Evolutionary conservation across 2,113 vertebrate species (phyloP), one percentile per base, ranked within the genome.

Genomic region (Plestiodon gilberti): DNA sequence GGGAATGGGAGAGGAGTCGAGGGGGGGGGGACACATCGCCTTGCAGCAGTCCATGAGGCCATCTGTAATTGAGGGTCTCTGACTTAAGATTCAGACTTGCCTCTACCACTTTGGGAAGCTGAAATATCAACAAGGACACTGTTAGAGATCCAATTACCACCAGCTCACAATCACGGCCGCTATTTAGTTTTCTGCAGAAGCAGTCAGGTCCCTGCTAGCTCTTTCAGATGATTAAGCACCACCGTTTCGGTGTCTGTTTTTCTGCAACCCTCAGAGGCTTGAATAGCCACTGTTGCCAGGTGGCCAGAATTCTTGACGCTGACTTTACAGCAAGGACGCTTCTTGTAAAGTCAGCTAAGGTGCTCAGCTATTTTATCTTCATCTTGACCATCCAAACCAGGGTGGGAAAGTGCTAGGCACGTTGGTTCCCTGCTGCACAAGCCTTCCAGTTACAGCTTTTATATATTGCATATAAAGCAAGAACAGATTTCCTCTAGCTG

Each of bases 401-500:
- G 13, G 13, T 18, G 14, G 13, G 18, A 28, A 43, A 6, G 33
- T 64, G 15, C 38, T 80, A 9, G 7, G 14, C 28, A 13, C 25
- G 23, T 43, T 43, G 17, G 2, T 61, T 74, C 57, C 20, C 70
- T 22, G 14, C 59, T 64, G 90, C 79, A 90, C 85, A 38, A 87
- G 89, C 70, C 83, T 69, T 69, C 91, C 91, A 89, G 78, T 91
- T 93, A 86, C 4, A 81, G 90, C 2, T 77, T 57, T 77, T 52
- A 57, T 20, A 10, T 57, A 57, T 33, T 17, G 17, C 83, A 52
- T 0, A 0, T 81, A 87, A 48, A 79, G 71, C 90, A 65, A 17
- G 38, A 93, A 93, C 92, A 90, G 88, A 88, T 89, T 92, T 89
- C 92, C 87, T 3, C n/a, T 85, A 52, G 9, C 81, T 89, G 76